Evolutionary conservation across 2,113 vertebrate species (phyloP).

Genomic region (Cyanistes caeruleus): DNA sequence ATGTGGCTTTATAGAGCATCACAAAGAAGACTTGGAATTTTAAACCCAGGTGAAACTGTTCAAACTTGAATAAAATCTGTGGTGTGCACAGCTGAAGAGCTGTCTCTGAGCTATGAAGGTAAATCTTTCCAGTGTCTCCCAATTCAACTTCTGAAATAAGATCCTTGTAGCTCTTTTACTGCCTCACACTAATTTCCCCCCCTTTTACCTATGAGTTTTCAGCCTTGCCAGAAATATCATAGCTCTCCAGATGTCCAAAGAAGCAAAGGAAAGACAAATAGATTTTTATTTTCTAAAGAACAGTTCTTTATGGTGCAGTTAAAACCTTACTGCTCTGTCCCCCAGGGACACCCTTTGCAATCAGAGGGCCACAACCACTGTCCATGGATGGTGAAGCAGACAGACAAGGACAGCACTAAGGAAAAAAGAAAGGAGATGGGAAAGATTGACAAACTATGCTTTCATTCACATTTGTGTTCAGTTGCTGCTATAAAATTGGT

Average conservation of each 20-base stretch:
- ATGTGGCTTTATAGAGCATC: neutral
- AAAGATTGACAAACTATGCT: neutral
- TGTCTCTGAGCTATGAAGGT: neutral
- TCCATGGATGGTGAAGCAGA: neutral
- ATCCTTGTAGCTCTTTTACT: neutral
- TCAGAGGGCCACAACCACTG: neutral
- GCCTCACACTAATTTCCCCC: neutral
- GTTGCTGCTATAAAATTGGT: neutral
- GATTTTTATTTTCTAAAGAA: neutral
- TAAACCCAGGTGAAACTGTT: neutral
- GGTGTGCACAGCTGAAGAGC: neutral
- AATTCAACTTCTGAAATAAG: neutral
- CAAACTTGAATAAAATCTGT: neutral
- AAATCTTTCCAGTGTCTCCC: neutral
- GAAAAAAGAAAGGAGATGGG: neutral
- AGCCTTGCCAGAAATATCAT: neutral
- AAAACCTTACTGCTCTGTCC: neutral
- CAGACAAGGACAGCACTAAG: neutral
- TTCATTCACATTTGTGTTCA: fast-evolving
- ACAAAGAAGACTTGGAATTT: neutral
- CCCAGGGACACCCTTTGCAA: neutral
- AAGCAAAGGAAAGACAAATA: neutral
- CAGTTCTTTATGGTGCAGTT: neutral
- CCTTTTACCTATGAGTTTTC: neutral
- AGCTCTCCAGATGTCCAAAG: neutral